Conservation (phyloP, 1,140 invertebrate species). For the Ylistrum balloti region DNA sequence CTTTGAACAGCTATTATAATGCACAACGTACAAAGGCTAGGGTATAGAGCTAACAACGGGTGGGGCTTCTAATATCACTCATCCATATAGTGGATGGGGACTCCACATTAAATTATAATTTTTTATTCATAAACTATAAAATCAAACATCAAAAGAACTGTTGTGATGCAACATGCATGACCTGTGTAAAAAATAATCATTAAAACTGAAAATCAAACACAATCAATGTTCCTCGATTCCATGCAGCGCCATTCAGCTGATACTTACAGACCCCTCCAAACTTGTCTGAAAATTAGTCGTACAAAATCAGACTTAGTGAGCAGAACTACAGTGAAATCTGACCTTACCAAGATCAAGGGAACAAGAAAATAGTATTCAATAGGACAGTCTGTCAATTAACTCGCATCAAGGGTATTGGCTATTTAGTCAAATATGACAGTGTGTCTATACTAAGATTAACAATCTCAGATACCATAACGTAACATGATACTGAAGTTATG, state of each 20-base stretch:
- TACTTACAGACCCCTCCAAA: background rate
- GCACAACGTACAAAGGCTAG: constrained; percentile 31
- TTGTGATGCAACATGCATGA: constrained; percentile 38
- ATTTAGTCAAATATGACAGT: no score
- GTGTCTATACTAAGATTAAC: no score
- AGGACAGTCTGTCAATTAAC: no score
- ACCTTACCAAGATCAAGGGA: background rate
- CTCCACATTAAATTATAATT: background rate
- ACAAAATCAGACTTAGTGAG: background rate
- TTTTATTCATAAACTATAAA: background rate
- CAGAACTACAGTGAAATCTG: background rate
- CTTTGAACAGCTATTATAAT: background rate
- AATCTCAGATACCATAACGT: no score
- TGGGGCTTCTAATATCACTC: background rate
- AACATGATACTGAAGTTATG: no score
- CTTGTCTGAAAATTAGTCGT: constrained; percentile 30
- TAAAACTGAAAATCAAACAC: constrained; percentile 34
- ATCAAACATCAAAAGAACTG: constrained; percentile 13
- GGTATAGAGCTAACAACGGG: background rate
- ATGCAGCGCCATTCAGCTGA: background rate
- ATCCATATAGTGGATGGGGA: background rate
- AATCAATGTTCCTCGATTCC: constrained; percentile 16
- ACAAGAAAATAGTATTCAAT: no score
- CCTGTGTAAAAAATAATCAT: constrained; percentile 35
- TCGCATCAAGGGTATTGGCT: no score